Conservation (phyloP, 2,797 vertebrate genomes). For the Betta splendens region DNA sequence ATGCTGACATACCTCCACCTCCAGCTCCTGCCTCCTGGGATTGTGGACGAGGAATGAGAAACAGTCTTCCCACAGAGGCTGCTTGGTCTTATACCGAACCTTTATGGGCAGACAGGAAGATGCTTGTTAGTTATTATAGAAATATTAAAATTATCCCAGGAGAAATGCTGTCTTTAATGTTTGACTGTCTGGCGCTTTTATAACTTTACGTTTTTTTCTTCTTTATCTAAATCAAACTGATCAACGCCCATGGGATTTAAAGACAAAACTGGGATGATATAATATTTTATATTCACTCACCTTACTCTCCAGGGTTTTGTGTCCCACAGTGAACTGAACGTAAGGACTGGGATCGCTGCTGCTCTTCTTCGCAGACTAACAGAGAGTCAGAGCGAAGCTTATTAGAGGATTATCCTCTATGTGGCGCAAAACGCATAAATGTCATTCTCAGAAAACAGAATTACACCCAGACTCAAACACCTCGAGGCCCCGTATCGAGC, state of each 20-base stretch:
- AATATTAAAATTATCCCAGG: no score
- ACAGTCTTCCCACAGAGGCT: conserved; percentile 96
- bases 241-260: background rate
- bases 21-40: conserved; percentile 91
- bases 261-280: background rate
- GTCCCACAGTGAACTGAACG: conserved; percentile 90
- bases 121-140: background rate
- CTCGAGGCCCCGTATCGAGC: conserved; percentile 21
- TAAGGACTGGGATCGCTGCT: conserved; percentile 92
- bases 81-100: conserved; percentile 94
- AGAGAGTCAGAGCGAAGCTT: conserved; percentile 30
- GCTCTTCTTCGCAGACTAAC: conserved; percentile 92
- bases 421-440: conserved; percentile 5
- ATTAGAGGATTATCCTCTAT: conserved; percentile 13
- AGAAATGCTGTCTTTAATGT: conserved; percentile 2
- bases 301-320: conserved; percentile 92
- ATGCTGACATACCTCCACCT: conserved; percentile 89
- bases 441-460: conserved; percentile 8
- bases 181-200: background rate
- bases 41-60: conserved; percentile 96
- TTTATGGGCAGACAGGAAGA: conserved; percentile 58
- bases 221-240: background rate
- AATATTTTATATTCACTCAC: conserved; percentile 71
- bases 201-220: background rate
- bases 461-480: conserved; percentile 30